phyloP scores from a whole-genome alignment of 92 coral and sea anemone species.

The Palythoa grandiflora region DNA sequence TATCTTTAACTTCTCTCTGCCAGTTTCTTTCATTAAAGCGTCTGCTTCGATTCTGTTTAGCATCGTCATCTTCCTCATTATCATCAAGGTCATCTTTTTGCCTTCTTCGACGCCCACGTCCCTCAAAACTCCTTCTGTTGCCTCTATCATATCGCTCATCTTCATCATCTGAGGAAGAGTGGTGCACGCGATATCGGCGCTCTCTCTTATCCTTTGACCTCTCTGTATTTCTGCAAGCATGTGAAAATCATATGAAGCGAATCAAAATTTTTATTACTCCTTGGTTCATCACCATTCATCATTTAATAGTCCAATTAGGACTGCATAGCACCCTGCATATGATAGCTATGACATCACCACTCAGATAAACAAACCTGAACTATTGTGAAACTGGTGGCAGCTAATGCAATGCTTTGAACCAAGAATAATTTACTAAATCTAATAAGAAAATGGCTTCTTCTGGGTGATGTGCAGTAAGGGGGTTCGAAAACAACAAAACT shows the following conservation, averaged over 20 bases:
- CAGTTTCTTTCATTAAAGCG: constrained; percentile 40
- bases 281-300: not conserved
- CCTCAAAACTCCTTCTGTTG: not conserved
- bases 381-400: no score
- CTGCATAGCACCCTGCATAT: no score
- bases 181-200: constrained; percentile 36
- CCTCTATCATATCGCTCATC: constrained; percentile 9
- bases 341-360: no score
- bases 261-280: not conserved
- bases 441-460: no score
- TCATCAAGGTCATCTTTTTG: not conserved
- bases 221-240: constrained; percentile 22
- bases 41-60: constrained; percentile 23
- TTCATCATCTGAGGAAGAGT: constrained; percentile 40
- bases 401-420: no score
- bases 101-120: constrained; percentile 14
- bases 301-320: not conserved
- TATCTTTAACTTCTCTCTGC: constrained; percentile 41
- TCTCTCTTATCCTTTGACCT: constrained; percentile 30
- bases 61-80: constrained; percentile 23
- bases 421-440: no score
- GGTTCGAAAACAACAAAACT: no score
- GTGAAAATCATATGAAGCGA: not conserved
- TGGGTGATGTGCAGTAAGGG: no score
- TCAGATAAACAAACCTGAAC: no score